Conservation (phyloP, 1,140 invertebrate genomes). For the Ruditapes philippinarum region DNA sequence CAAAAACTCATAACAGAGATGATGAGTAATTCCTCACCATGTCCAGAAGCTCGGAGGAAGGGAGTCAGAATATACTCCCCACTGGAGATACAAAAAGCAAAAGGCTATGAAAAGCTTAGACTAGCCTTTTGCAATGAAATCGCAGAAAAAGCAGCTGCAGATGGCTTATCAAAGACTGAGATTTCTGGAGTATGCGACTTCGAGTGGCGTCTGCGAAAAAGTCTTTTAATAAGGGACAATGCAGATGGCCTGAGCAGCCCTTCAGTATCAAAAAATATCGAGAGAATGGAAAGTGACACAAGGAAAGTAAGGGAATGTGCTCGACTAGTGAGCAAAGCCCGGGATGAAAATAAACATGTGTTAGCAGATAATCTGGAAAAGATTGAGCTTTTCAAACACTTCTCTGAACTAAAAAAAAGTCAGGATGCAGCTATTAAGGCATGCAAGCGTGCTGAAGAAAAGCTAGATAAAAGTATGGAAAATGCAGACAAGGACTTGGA, state of each 20-base stretch:
- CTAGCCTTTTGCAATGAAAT: background rate
- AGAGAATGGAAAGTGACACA: background rate
- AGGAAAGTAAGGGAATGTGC: background rate
- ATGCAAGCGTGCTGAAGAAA: background rate
- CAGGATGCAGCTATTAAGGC: background rate
- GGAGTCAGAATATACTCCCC: background rate
- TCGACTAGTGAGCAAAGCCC: background rate
- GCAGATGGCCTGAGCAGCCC: background rate
- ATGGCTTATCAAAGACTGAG: background rate
- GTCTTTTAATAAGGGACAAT: background rate
- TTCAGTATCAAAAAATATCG: background rate
- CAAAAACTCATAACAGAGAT: background rate
- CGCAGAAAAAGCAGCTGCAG: background rate
- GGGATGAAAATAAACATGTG: background rate
- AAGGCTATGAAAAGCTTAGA: background rate
- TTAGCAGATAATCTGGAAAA: background rate
- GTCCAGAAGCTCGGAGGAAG: background rate
- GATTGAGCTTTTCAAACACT: background rate
- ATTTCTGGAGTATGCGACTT: background rate
- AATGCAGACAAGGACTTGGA: background rate
- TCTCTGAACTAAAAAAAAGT: background rate
- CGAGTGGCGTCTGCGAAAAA: background rate
- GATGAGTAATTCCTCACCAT: background rate
- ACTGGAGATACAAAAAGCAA: background rate
- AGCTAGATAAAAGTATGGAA: background rate